These are phyloP conservation scores for Bombus huntii DNA, from an alignment of 1,140 invertebrate species.

Conservation along the genomic window DNA sequence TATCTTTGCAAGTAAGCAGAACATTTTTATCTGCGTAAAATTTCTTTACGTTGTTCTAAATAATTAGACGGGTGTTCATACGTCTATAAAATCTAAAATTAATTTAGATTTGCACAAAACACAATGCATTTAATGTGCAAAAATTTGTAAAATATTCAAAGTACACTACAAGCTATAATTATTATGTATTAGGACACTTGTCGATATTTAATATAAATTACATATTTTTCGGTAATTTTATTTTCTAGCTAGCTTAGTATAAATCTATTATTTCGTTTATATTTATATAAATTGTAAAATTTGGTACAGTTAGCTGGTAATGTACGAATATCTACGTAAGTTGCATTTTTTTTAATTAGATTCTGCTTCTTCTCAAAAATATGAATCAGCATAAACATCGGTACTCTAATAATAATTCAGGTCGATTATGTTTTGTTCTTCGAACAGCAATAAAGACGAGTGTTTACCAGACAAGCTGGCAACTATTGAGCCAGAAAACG, in stretches of 20 bases:
- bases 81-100: not conserved
- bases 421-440: not conserved
- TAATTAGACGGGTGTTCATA: not conserved
- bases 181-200: too few relatives aligned
- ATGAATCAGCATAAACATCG: not conserved
- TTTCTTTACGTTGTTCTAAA: not conserved
- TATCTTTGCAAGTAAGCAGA: slow-evolving; percentile 53
- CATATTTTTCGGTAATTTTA: not conserved
- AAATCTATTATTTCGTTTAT: not conserved
- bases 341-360: too few relatives aligned
- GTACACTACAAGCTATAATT: too few relatives aligned
- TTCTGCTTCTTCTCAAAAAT: not conserved
- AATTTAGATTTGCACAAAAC: too few relatives aligned
- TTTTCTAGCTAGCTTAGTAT: not conserved
- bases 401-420: not conserved
- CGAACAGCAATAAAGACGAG: not conserved
- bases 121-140: too few relatives aligned
- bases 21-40: not conserved
- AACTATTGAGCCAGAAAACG: slow-evolving; percentile 61
- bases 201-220: not conserved
- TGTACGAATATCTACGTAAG: not conserved
- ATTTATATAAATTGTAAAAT: too few relatives aligned
- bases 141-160: too few relatives aligned
- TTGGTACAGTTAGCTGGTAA: not conserved
- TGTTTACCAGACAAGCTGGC: slow-evolving; percentile 43